Base-by-base conservation (phyloP, 1,140 invertebrate species). In the Brachionus sp. region DNA sequence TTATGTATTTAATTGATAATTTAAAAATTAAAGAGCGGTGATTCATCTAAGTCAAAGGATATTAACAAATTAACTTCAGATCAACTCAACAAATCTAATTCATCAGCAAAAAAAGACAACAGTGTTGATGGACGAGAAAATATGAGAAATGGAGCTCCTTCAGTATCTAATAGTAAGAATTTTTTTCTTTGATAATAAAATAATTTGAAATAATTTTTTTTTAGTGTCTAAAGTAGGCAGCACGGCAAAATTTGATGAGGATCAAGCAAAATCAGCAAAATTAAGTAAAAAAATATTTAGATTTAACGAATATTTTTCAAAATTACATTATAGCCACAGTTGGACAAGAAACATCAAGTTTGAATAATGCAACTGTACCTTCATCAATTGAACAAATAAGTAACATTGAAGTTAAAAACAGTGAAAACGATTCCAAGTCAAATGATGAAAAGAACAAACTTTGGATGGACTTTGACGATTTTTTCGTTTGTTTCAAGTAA, bases 391-490 rank as follows among this genome's bases (percentile, higher is more conserved):
- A 75, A 25, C 70, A 75, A 46, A 46, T 23, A 7, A 75, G 70
- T 19, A 75, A 75, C 25, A 9, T 25, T 46, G 70, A 75, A 44
- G 7, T 46, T 3, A 7, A 12, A 70, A 75, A 75, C 19, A 75
- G 42, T 75, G 64, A 44, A 2, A 29, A 23, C 13, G 50, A 64
- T 0, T 19, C 35, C 12, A 44, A 82, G 10, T 9, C 25, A 42
- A 75, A 29, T n/a, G 64, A 73, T 70, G 85, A 80, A 75, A 85
- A 33, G 86, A 86, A 84, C 62, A 87, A 88, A 77, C 84, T 86
- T 1, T 89, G 88, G 88, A 87, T 89, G 85, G 87, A 89, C 73
- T 89, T 88, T 85, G 86, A 87, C n/a, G 82, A 86, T 44, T 88
- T 89, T 84, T 86, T 85, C 77, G 86, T 86, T 85, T 88, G 88